Base-by-base conservation (phyloP, 1,140 invertebrate species). In the Pogonomyrmex californicus region DNA sequence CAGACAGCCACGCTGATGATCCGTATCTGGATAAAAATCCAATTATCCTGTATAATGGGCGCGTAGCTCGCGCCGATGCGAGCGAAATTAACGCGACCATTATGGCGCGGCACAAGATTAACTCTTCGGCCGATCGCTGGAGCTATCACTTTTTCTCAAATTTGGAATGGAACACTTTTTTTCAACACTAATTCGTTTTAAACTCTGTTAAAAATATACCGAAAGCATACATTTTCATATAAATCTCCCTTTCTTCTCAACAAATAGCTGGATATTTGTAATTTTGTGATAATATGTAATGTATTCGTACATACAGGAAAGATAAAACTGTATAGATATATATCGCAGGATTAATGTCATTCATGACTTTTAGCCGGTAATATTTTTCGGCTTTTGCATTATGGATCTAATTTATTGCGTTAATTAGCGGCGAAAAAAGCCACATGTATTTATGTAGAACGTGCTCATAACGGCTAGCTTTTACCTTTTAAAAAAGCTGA, bases 41-140 rank as follows among this genome's bases (percentile, higher is more conserved):
- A 89, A 89, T 89, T 89, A 89, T 85, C 41, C 49, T 65, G 77
- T 44, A 83, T 88, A 89, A 89, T 85, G 65, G 87, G 63, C 62
- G 60, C 51, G 54, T 73, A 82, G 51, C 71, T 30, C 12, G 49
- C 73, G 60, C 49, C 82, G 47, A 85, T 85, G 62, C 58, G 73
- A 78, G 60, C 49, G 47, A 60, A 85, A 54, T 78, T 85, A 85
- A 78, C 75, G 60, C 82, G 30, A 38, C 79, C 68, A 71, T 83
- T 83, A 83, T 30, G 54, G 41, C 41, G 7, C 41, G 68, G 4
- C 9, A 68, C 54, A 33, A 49, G 68, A 83, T 83, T 83, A 83
- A 83, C 68, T 83, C 56, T 83, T 82, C 51, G 79, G 30, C 66
- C 30, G 51, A 60, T 58, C 68, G 30, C 17, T 14, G 10, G n/a